A percentile compares a stretch with the other conserved stretches of the same genome.
Evolutionary conservation across 1,140 invertebrate genomes (phyloP).

Genomic region (Asbolus verrucosus): DNA sequence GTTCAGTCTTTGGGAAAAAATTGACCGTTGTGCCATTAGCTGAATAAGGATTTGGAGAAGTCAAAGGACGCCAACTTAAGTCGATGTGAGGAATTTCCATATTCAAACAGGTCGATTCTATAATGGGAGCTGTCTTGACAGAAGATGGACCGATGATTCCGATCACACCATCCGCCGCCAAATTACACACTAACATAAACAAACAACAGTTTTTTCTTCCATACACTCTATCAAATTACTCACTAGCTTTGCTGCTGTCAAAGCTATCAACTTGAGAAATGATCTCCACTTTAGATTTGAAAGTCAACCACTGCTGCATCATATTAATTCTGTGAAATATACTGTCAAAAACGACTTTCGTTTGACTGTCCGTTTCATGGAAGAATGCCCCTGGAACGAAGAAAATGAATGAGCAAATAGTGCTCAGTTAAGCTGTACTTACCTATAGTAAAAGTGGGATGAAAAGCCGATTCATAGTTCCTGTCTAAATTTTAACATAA

Average conservation of each 20-base stretch:
- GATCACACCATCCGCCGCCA: constrained; percentile 1
- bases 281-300: background rate
- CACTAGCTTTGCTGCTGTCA: constrained; percentile 64
- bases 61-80: constrained; percentile 72
- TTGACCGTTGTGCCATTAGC: constrained; percentile 66
- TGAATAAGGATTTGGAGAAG: too few species aligned
- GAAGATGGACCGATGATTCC: constrained; percentile 74
- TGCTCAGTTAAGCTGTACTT: background rate
- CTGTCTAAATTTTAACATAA: too few species aligned
- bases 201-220: constrained; percentile 12
- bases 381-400: constrained; percentile 50
- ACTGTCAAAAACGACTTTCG: constrained; percentile 43
- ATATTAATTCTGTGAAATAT: constrained; percentile 46
- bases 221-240: too few species aligned
- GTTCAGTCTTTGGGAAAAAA: constrained; percentile 79
- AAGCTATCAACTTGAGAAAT: constrained; percentile 65
- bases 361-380: constrained; percentile 41
- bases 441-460: too few species aligned
- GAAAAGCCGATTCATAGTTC: too few species aligned
- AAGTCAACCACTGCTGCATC: constrained; percentile 37
- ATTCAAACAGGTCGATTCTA: constrained; percentile 77
- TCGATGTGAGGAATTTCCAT: constrained; percentile 80
- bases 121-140: constrained; percentile 75
- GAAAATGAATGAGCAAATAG: background rate
- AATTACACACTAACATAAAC: constrained; percentile 45